Base-by-base conservation (phyloP, 2,797 vertebrate species). In the Sebastes minor region DNA sequence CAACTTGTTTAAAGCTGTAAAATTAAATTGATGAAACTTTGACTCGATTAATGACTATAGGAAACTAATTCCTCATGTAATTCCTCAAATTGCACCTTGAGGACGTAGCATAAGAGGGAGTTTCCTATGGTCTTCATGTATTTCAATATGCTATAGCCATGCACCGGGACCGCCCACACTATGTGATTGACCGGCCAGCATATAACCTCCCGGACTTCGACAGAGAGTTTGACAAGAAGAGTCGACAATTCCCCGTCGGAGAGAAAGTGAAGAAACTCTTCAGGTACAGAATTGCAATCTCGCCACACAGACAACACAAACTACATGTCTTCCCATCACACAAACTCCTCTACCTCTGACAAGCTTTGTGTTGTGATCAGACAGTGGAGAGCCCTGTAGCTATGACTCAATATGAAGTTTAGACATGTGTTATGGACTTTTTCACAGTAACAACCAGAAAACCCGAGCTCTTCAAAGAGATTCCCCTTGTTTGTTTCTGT, bases 191-290 rank as follows among this genome's bases (percentile, higher is more conserved):
- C 88, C 96, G 97, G 46, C 89, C 95, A 0, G 95, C 95, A 0
- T 98, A 97, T 60, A 96, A 96, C 0, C 91, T 97, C 84, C 91
- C 95, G 68, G 94, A 96, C 88, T 97, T 98, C 1, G 97, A 98
- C n/a, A 93, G 94, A 66, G 97, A 97, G 85, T 98, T 97, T 86
- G 97, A 98, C 91, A 98, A 97, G 92, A 98, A 97, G 92, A 95
- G 72, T 69, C 96, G 97, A 83, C 94, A 90, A 23, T 97, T 98
- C 71, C 97, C 97, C 0, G 2, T 96, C 28, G 92, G 96, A 78
- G 96, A 97, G 73, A 98, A 97, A 90, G 81, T 96, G 42, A 95
- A 94, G 78, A 97, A 95, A 74, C 53, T 96, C 14, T 97, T 98
- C 96, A 97, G 97, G 97, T 97, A 97, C 92, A 0, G 8, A 59